Evolutionary conservation across 30 jellyfish, hydroid and myxozoan species (phyloP).

Genomic region (Turritopsis dohrnii): DNA sequence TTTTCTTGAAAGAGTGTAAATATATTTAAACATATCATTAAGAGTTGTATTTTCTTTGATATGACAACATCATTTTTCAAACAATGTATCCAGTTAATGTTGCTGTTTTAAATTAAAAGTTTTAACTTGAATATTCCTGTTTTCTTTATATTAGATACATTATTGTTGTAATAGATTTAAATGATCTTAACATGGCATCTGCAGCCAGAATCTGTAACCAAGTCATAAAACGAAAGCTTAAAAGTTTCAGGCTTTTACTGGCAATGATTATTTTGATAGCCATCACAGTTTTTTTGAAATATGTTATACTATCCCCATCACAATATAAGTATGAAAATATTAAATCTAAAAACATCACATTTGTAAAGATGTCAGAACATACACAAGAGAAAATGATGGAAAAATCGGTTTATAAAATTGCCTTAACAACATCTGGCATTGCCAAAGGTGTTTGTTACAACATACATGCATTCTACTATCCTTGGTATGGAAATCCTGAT

Average conservation of each 20-base stretch:
- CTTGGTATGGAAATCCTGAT: conserved; percentile 93
- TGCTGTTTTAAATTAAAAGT: too few species aligned
- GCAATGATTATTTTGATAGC: background rate
- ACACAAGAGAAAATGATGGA: background rate
- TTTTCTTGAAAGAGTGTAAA: too few species aligned
- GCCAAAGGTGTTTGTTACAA: conserved; percentile 32
- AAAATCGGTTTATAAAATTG: background rate
- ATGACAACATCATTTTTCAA: too few species aligned
- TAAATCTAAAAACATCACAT: background rate
- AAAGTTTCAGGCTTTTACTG: background rate
- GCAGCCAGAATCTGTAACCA: background rate
- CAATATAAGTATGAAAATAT: background rate
- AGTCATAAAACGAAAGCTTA: background rate
- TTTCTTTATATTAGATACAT: too few species aligned
- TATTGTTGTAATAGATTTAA: background rate
- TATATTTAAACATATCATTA: too few species aligned
- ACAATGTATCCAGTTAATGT: too few species aligned
- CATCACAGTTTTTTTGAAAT: background rate
- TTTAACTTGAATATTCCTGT: background rate
- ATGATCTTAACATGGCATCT: too few species aligned
- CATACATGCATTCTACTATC: conserved; percentile 82
- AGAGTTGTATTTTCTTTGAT: too few species aligned
- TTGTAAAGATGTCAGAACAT: background rate
- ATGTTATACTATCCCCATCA: background rate
- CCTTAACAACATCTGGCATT: background rate